Percentiles rank a stretch among this genome's conserved stretches.
phyloP scores from a whole-genome alignment of 2,888 invertebrate genomes.

The Morpho helenor region DNA sequence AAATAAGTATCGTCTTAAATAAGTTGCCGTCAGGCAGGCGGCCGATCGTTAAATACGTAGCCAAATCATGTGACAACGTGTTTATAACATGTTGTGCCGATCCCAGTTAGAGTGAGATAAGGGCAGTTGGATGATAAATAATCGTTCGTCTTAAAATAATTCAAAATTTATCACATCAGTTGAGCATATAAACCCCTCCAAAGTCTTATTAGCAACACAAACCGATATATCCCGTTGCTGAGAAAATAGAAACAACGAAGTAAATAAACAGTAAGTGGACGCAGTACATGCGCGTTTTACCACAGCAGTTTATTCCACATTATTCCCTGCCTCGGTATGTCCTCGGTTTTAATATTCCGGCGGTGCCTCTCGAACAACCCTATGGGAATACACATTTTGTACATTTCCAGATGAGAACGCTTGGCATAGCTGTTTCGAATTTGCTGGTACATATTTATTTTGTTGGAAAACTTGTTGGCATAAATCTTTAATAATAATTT shows the following conservation, averaged over 20 bases:
- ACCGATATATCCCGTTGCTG: neutral
- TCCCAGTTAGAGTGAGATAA: too few species aligned
- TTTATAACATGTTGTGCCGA: too few species aligned
- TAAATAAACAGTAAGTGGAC: slow-evolving; percentile 3
- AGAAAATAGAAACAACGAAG: slow-evolving; percentile 4
- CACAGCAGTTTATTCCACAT: slow-evolving; percentile 67
- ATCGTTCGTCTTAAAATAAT: too few species aligned
- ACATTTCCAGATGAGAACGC: slow-evolving; percentile 42
- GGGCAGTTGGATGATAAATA: too few species aligned
- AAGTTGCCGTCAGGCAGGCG: too few species aligned
- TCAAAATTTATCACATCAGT: too few species aligned
- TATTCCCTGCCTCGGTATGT: slow-evolving; percentile 49
- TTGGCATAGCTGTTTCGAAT: slow-evolving; percentile 49
- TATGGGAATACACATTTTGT: slow-evolving; percentile 65
- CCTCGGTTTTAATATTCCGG: slow-evolving; percentile 59
- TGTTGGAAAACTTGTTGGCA: slow-evolving; percentile 9
- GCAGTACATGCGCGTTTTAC: slow-evolving; percentile 52
- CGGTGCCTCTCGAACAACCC: slow-evolving; percentile 47
- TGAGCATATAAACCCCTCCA: too few species aligned
- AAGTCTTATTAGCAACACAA: too few species aligned
- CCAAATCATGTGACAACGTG: too few species aligned
- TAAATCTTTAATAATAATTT: neutral
- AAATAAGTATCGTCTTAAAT: too few species aligned
- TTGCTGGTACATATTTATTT: slow-evolving; percentile 22
- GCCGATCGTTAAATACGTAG: too few species aligned